These are phyloP conservation scores for Phalacrocorax pelagicus DNA, from an alignment of 2,113 vertebrate species.

Conservation along the genomic window DNA sequence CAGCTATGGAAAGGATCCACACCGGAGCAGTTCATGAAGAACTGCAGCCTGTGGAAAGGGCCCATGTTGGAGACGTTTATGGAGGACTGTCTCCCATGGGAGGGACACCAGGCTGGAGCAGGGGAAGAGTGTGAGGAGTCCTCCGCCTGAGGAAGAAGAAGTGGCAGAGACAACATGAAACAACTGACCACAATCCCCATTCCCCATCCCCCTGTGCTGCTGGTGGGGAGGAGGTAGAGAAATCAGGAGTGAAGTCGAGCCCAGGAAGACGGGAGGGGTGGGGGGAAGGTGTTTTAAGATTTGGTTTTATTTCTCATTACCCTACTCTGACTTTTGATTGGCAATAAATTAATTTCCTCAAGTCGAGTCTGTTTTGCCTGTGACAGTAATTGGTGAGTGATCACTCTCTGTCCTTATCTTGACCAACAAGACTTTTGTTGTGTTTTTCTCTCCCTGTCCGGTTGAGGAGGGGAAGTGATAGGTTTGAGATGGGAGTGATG, in stretches of 20 bases:
- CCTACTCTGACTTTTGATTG: no score
- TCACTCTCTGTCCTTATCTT: neutral
- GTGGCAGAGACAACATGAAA: neutral
- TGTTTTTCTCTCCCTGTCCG: neutral
- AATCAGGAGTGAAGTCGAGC: neutral
- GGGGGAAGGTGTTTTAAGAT: no score
- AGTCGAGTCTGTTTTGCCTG: no score
- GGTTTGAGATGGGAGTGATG: no score
- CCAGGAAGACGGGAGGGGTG: neutral
- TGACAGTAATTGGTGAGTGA: neutral
- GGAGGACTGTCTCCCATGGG: neutral
- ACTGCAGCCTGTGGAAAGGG: neutral
- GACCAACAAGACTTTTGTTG: neutral
- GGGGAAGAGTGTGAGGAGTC: neutral
- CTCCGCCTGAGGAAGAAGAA: neutral
- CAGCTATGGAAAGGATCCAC: neutral
- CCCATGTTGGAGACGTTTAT: neutral
- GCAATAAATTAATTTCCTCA: no score
- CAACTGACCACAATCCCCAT: neutral
- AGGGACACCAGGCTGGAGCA: neutral
- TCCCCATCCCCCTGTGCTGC: neutral
- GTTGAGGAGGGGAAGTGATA: neutral
- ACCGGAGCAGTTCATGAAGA: neutral
- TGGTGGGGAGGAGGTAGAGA: neutral
- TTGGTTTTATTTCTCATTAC: no score